Percentiles rank a stretch among this genome's conserved stretches.
Evolutionary conservation across 2,797 vertebrate genomes (phyloP).

Genomic region (Limosa lapponica): DNA sequence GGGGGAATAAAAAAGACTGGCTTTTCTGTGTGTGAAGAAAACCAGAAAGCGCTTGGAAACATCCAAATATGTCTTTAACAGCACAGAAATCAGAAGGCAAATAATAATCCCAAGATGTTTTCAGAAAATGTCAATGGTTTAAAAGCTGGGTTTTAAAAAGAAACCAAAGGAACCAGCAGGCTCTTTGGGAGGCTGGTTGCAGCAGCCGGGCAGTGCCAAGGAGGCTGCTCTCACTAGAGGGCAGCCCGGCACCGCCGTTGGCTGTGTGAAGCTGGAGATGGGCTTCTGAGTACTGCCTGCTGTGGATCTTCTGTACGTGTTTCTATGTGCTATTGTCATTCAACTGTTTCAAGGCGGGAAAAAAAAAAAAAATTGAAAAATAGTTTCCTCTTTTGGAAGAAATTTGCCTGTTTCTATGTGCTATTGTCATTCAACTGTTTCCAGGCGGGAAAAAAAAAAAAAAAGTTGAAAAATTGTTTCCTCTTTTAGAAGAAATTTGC

Average conservation of each 20-base stretch:
- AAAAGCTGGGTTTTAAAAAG: neutral
- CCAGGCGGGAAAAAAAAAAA: neutral
- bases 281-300: neutral
- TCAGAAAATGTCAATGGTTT: neutral
- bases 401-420: neutral
- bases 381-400: neutral
- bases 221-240: conserved; percentile 53
- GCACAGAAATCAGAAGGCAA: neutral
- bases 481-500: neutral
- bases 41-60: neutral
- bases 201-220: too few species aligned
- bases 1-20: neutral
- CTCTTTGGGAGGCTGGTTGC: neutral
- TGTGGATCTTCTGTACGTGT: rapidly evolving
- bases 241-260: neutral
- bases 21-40: neutral
- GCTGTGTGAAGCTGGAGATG: neutral
- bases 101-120: neutral
- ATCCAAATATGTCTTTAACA: neutral
- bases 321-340: rapidly evolving
- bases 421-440: neutral
- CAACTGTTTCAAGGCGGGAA: neutral
- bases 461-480: neutral
- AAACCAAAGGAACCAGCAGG: rapidly evolving
- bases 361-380: neutral